Evolutionary conservation across 2,113 vertebrate species (phyloP), one percentile per base, ranked within the genome.

Genomic region (Solea senegalensis): DNA sequence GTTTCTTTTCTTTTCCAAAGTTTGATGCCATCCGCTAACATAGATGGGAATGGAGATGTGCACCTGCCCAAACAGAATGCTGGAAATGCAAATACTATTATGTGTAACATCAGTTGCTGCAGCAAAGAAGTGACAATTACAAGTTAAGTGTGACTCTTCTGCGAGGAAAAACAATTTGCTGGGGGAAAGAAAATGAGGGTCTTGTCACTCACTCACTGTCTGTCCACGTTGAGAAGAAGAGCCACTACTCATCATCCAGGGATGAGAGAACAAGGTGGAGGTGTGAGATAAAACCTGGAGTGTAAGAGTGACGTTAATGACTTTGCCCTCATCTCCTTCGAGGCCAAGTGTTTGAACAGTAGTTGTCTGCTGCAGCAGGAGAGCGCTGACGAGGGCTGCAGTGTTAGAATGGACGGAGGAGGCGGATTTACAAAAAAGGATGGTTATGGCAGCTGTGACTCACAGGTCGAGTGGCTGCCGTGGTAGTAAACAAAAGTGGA

Each of bases 401-500:
- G 11, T 82, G 55, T 55, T 15, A 78, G 59, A 0, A 79, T 60
- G 44, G 66, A 74, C 54, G 40, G 46, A 82, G 26, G 60, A 10
- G 27, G 26, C 27, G 16, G 16, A 58, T 43, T 69, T 34, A 54
- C 16, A 8, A 0, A 40, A 46, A 57, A 26, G n/a, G n/a, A 16
- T n/a, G 15, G 34, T 3, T 7, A 13, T 5, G 5, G 49, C 51
- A 51, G 61, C 51, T 26, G 52, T 90, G 91, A 90, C 72, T 90
- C 87, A 90, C 39, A 12, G 62, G n/a, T 52, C n/a, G 51, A 14
- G 65, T 6, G 54, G 54, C 27, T 40, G 56, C 59, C 14, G 9
- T 34, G 60, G 67, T 70, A 59, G 69, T 83, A 88, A 90, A 92
- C 84, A 93, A 84, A 84, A 12, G 76, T 50, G 52, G 74, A 88